Percentiles rank a stretch among this genome's conserved stretches.
These are phyloP conservation scores for Reticulitermes speratus DNA, from an alignment of 1,140 invertebrate genomes.

Conservation along the genomic window DNA sequence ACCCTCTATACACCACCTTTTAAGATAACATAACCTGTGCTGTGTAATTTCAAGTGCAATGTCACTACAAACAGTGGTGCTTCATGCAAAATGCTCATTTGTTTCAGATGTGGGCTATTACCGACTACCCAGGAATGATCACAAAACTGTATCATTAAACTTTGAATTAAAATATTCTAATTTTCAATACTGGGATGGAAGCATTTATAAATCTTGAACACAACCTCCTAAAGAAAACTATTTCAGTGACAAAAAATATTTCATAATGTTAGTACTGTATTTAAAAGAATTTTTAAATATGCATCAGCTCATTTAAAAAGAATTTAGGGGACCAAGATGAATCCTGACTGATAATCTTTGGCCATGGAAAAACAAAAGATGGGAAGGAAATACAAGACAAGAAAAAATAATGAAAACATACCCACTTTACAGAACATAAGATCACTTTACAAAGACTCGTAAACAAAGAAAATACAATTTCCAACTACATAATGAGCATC, in stretches of 20 bases:
- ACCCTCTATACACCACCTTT: not conserved
- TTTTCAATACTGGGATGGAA: constrained; percentile 26
- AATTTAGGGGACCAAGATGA: not conserved
- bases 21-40: not conserved
- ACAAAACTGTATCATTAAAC: constrained; percentile 25
- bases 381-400: not conserved
- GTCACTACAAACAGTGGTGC: not conserved
- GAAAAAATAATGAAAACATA: constrained; percentile 19
- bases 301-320: not conserved
- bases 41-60: not conserved
- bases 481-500: not conserved
- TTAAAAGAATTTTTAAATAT: not conserved
- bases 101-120: not conserved
- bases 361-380: not conserved
- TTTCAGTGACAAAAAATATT: constrained; percentile 5
- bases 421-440: not conserved
- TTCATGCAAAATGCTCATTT: not conserved
- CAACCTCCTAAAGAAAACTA: constrained; percentile 5
- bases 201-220: constrained; percentile 23
- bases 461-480: not conserved
- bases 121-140: constrained; percentile 24
- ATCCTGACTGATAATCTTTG: constrained; percentile 16
- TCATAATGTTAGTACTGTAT: not conserved
- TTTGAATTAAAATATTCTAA: constrained; percentile 23
- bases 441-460: not conserved